phyloP scores from a whole-genome alignment of 2,113 vertebrate genomes.

The Strix aluco region DNA sequence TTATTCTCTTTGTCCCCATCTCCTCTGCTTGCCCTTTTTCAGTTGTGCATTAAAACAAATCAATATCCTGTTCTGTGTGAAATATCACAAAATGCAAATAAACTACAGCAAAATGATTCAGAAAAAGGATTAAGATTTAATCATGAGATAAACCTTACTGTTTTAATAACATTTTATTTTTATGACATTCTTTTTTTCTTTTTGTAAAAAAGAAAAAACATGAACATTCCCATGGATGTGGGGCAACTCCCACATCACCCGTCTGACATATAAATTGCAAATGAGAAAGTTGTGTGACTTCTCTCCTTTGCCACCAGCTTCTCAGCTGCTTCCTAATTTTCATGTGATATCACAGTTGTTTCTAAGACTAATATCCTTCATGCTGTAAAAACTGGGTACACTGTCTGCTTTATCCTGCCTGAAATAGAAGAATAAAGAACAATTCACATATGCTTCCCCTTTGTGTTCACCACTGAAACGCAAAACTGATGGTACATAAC shows the following conservation, averaged over 20 bases:
- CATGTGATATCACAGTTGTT: background rate
- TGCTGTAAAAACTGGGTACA: background rate
- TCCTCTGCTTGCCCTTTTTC: background rate
- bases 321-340: background rate
- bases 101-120: background rate
- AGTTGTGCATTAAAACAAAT: background rate
- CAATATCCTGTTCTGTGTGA: background rate
- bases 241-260: background rate
- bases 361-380: background rate
- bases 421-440: background rate
- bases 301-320: background rate
- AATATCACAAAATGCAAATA: constrained; percentile 29
- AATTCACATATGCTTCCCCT: background rate
- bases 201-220: background rate
- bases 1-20: background rate
- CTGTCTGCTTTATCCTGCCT: background rate
- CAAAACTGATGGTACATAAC: background rate
- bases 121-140: constrained; percentile 5
- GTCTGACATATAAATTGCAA: background rate
- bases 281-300: background rate
- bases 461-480: background rate
- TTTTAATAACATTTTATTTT: background rate
- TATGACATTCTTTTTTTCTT: background rate
- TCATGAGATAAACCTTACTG: background rate
- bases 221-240: background rate